Evolutionary conservation across 2,797 vertebrate species (phyloP).

Genomic region (Buphagus erythrorhynchus): DNA sequence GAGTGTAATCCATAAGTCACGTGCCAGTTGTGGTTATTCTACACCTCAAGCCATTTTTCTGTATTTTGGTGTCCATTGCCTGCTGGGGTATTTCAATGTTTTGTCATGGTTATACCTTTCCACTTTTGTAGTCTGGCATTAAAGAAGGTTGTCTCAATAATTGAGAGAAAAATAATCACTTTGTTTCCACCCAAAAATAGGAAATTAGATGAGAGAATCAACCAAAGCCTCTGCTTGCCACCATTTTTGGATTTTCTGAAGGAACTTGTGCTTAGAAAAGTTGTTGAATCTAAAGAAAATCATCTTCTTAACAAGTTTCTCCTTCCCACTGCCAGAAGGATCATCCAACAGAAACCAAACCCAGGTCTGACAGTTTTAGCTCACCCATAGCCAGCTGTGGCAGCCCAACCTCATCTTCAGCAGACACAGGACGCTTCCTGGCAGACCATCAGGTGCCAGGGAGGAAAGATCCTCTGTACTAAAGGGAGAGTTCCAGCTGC

Average conservation of each 20-base stretch:
- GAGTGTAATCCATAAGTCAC: constrained; percentile 44
- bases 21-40: constrained; percentile 6
- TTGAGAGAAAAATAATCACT: not conserved
- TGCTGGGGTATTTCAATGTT: not conserved
- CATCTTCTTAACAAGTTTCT: not conserved
- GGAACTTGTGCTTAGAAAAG: not conserved
- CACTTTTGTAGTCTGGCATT: not conserved
- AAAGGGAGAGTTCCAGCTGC: rapidly evolving
- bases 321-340: not conserved
- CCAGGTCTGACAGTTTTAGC: not conserved
- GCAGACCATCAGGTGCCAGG: not conserved
- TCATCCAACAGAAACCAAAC: not conserved
- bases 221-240: not conserved
- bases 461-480: not conserved
- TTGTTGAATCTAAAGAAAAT: constrained; percentile 2
- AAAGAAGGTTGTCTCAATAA: not conserved
- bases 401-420: not conserved
- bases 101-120: not conserved
- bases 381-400: not conserved
- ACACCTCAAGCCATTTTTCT: not conserved
- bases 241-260: constrained; percentile 8
- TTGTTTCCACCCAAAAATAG: not conserved
- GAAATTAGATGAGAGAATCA: not conserved
- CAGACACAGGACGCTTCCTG: not conserved
- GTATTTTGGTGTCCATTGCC: not conserved